Conservation (phyloP, 2,888 invertebrate genomes). For the Koerneria pararmatus region DNA sequence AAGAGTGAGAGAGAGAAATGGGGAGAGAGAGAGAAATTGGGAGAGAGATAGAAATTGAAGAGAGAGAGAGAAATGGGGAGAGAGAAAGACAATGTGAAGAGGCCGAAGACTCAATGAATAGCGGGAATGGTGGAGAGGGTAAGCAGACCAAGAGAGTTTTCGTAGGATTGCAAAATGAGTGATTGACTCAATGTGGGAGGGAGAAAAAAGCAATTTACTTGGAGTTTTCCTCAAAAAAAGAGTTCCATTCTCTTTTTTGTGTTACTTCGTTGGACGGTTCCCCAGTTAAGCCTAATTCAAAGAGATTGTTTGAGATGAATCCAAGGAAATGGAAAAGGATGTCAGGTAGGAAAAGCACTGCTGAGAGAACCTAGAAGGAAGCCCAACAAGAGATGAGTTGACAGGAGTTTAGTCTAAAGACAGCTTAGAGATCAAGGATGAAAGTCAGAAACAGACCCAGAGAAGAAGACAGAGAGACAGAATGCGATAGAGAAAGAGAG, state of each 20-base stretch:
- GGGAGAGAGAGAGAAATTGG: neutral
- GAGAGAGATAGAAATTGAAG: neutral
- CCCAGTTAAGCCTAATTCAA: no score
- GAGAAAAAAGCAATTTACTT: no score
- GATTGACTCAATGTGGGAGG: neutral
- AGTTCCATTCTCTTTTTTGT: no score
- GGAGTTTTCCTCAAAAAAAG: no score
- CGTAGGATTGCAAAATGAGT: neutral
- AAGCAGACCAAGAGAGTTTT: neutral
- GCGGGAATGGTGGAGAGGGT: neutral
- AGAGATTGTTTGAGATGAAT: no score
- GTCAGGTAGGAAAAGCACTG: no score
- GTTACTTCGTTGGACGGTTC: no score
- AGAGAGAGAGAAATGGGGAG: neutral
- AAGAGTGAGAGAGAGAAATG: neutral
- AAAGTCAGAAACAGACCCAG: slow-evolving; percentile 1
- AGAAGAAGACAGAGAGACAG: neutral
- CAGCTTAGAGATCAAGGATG: no score
- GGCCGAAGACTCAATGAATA: neutral
- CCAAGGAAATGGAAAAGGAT: no score
- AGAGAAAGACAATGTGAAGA: neutral
- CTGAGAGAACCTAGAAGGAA: no score
- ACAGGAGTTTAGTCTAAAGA: no score
- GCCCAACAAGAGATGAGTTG: no score
- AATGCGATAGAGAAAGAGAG: slow-evolving; percentile 13